Percentiles rank a stretch among this genome's conserved stretches.
Evolutionary conservation across 2,797 vertebrate genomes (phyloP).

Genomic region (Salarias fasciatus): DNA sequence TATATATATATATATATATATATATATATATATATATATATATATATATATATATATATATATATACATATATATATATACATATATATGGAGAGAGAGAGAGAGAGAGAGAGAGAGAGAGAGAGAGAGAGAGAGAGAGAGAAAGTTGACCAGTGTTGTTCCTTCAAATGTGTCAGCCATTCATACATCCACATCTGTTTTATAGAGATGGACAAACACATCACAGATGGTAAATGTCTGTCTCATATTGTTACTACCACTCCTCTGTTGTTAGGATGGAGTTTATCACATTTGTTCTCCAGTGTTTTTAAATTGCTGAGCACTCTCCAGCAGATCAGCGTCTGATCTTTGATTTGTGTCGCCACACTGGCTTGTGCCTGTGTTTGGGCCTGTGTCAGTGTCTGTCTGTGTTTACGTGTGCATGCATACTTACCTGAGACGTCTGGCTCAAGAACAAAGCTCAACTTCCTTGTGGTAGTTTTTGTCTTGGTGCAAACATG

Average conservation of each 20-base stretch:
- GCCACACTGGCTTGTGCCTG: constrained; percentile 28
- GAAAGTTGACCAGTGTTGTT: too few relatives aligned
- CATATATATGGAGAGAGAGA: too few relatives aligned
- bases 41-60: too few relatives aligned
- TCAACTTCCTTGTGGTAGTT: constrained; percentile 13
- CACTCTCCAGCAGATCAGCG: background rate
- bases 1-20: too few relatives aligned
- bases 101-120: too few relatives aligned
- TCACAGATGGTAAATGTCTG: background rate
- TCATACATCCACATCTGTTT: background rate
- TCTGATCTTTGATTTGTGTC: constrained; percentile 22
- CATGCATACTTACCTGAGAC: constrained; percentile 47
- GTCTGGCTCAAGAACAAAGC: constrained; percentile 63
- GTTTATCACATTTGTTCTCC: constrained; percentile 9
- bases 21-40: too few relatives aligned
- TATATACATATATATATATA: too few relatives aligned
- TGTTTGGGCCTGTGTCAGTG: constrained; percentile 24
- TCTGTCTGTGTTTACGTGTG: constrained; percentile 51
- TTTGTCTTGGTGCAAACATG: constrained; percentile 40
- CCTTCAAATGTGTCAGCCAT: background rate
- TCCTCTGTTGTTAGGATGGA: constrained; percentile 1
- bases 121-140: too few relatives aligned
- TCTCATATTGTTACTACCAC: constrained; percentile 3
- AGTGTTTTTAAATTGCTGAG: constrained; percentile 13
- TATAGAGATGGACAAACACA: background rate